Base-by-base conservation (phyloP, 2,797 vertebrate genomes). In the Apogon talboti region DNA sequence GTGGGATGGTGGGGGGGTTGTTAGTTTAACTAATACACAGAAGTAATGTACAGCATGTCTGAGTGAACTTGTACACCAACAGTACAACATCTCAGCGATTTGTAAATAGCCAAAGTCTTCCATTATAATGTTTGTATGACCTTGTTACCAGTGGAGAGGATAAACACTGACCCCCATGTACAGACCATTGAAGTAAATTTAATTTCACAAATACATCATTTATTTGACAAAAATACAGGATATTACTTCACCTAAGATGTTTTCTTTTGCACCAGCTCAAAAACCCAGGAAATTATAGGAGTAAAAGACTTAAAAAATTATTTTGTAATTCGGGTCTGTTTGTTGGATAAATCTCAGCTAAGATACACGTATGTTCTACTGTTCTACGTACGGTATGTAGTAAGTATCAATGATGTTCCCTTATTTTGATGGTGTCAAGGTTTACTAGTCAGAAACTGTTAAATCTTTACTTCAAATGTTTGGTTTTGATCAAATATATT, bases 371-470 rank as follows among this genome's bases (percentile, higher is more conserved):
- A 67, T 97, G 95, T 97, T 95, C 95, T 94, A 95, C 95, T 97
- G 95, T 97, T 95, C 95, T 94, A 95, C 95, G 78, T 88, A 83
- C 74, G 79, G 68, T 88, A 82, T 95, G 77, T 89, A 95, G 72
- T 86, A 95, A 96, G 94, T 96, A 89, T 84, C 83, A 86, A 88
- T 95, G 95, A 96, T 96, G 96, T 95, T 96, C 93, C 95, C 94
- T 96, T 96, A 95, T 94, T 98, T 98, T 96, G 94, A 96, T 96
- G 96, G 95, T 97, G 96, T 96, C 96, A 95, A 95, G 93, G 94
- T 97, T 98, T 97, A 95, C 95, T 96, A 96, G 95, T 95, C 95
- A 95, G 94, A 97, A 96, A 95, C 95, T 95, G 96, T 97, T 96
- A 94, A 95, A 97, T 97, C 95, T 95, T 96, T 94, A 69, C 87